Evolutionary conservation across 1,140 invertebrate species (phyloP), one percentile per base, ranked within the genome.

Genomic region (Neodiprion lecontei): DNA sequence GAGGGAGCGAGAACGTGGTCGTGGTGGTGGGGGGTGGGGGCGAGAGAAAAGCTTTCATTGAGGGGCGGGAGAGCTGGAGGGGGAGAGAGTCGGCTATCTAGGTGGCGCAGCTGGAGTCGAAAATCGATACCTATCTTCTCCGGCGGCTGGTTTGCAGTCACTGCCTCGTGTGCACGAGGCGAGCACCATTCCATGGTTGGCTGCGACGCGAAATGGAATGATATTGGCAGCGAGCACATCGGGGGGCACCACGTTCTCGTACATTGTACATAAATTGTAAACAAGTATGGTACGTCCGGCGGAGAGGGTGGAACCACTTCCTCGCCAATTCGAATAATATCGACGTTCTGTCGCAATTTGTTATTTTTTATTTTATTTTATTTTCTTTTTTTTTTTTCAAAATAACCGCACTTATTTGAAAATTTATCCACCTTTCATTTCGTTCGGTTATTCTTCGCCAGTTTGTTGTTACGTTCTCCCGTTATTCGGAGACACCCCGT

Each of bases 101-200:
- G 82, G 76, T 82, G 82, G 84, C 83, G 81, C 80, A 77, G 67
- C 67, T 77, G 73, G 67, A 53, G 49, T 47, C 67, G 71, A 87
- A 88, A 88, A 89, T 89, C 87, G 86, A 89, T 89, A 89, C 81
- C 77, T 84, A 86, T 86, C 83, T 82, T 82, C 79, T 81, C 78
- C 75, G 79, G 81, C 80, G 83, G 79, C 79, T 79, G 76, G 53
- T 77, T 83, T 84, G 82, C 86, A 89, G 88, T 89, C 83, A 81
- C 82, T 81, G 81, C 78, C 82, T 84, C 83, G 85, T 85, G 85
- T 83, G 85, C 85, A 85, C 78, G 83, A 87, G 81, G 84, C 86
- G 85, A 89, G 88, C 85, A 88, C 83, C 81, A 73, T 75, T 75
- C 53, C 73, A 82, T 79, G 78, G 50, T 61, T 61, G 53, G 53